Evolutionary conservation across 2,113 vertebrate species (phyloP).

Genomic region (Carassius auratus): DNA sequence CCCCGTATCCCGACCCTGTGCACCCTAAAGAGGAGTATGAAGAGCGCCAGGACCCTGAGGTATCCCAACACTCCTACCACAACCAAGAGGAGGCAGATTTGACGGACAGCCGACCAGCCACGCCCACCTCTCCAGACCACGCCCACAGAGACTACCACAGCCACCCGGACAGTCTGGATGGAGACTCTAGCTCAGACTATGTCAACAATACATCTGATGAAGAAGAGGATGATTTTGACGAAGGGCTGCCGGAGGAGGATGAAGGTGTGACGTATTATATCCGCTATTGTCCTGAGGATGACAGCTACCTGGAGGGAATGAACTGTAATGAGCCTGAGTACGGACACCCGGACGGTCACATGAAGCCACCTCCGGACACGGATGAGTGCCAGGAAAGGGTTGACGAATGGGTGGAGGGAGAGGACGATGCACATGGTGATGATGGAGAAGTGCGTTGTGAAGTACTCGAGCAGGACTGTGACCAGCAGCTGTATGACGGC

Average conservation of each 20-base stretch:
- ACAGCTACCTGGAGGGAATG: conserved; percentile 93
- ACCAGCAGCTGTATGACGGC: conserved; percentile 82
- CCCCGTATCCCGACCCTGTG: conserved; percentile 62
- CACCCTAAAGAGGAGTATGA: conserved; percentile 71
- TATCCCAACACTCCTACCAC: conserved; percentile 60
- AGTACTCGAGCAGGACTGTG: conserved; percentile 76
- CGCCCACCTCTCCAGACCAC: conserved; percentile 72
- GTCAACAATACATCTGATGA: conserved; percentile 93
- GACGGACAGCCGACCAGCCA: conserved; percentile 70
- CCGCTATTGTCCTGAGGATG: conserved; percentile 96
- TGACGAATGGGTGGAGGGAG: conserved; percentile 83
- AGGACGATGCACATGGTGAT: conserved; percentile 67
- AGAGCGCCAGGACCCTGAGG: conserved; percentile 73
- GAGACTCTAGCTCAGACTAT: conserved; percentile 96
- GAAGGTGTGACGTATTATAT: conserved; percentile 98
- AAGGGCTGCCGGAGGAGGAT: conserved; percentile 94
- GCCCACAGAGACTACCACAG: conserved; percentile 73
- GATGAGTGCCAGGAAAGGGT: conserved; percentile 90
- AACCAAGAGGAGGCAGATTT: conserved; percentile 65
- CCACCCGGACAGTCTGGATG: conserved; percentile 87
- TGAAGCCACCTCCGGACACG: conserved; percentile 68
- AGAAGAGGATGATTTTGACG: conserved; percentile 94
- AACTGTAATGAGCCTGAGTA: conserved; percentile 82
- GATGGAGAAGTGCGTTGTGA: conserved; percentile 76
- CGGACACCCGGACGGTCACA: conserved; percentile 48